Evolutionary conservation across 2,113 vertebrate species (phyloP), one percentile per base, ranked within the genome.

Genomic region (Forbesichthys agassizii): DNA sequence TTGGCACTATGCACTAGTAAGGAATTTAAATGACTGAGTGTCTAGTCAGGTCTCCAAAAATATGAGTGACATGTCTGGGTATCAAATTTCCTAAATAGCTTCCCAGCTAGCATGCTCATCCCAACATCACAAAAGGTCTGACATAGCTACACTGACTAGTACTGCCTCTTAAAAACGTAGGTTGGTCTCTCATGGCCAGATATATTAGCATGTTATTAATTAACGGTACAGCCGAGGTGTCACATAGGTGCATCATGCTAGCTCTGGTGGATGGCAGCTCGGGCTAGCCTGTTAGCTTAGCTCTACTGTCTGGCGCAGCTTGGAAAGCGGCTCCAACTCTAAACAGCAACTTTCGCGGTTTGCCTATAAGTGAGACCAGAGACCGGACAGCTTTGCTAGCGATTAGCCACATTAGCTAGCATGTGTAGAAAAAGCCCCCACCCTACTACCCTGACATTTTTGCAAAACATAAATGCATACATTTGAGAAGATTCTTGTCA

Each of bases 221-320:
- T 56, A 65, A 71, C 79, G 79, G 79, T 73, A 68, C 47, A 47
- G 58, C 53, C 73, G 62, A 52, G 79, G 73, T 61, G 46, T 42
- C 27, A 6, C 60, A 11, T 16, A 49, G 36, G 5, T 59, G 48
- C 4, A 65, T 65, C 59, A 62, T 74, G 42, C 13, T 54, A 27
- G 68, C 74, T 74, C 73, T 69, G 13, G 49, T 7, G 73, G 55
- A 59, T 77, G 69, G 59, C 3, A 72, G 68, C 69, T 74, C 11
- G 47, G 64, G 71, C 59, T 74, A 76, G 74, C 67, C 64, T 11
- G 58, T 61, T 79, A 86, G 84, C 85, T 80, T 87, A 85, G 82
- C 85, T 64, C n/a, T n/a, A 70, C 65, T 61, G 85, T 81, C 80
- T 86, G 80, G 76, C 79, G 78, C 79, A 86, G 86, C 79, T 79